Conservation (phyloP, 2,113 vertebrate species). For the Dromas ardeola region DNA sequence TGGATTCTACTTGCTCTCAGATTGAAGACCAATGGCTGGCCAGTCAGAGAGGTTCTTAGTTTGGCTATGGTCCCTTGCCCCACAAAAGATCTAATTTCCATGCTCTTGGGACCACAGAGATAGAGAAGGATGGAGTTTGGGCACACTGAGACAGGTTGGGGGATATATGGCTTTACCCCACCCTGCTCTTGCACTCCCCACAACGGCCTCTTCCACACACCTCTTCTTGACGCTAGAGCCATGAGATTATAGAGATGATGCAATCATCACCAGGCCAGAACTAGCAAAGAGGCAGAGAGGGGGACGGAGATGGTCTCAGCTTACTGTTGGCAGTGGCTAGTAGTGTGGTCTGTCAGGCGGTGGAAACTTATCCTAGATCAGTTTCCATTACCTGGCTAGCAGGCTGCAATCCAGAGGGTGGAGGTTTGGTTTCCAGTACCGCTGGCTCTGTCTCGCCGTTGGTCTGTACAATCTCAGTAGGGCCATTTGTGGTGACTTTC, state of each 20-base stretch:
- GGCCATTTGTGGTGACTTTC: slow-evolving; percentile 91
- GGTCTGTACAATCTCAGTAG: slow-evolving; percentile 92
- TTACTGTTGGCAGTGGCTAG: not conserved
- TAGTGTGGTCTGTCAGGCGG: not conserved
- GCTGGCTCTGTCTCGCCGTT: slow-evolving; percentile 94
- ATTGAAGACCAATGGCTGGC: not conserved
- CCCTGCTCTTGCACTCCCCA: not conserved
- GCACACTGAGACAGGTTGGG: not conserved
- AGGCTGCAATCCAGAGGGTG: slow-evolving; percentile 82
- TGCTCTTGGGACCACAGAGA: not conserved
- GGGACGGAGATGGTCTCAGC: not conserved
- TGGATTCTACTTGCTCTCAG: not conserved
- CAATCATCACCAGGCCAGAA: not conserved
- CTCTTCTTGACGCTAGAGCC: not conserved
- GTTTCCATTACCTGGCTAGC: slow-evolving; percentile 84
- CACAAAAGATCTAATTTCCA: not conserved
- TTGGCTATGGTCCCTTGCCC: not conserved
- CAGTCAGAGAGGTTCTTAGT: not conserved
- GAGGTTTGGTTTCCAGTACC: slow-evolving; percentile 87
- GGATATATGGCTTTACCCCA: not conserved
- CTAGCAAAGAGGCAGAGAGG: not conserved
- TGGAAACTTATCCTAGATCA: not conserved
- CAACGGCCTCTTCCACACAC: not conserved
- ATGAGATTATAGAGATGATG: not conserved
- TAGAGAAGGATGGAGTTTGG: not conserved